Conservation (phyloP, 1,140 invertebrate species). For the Apis dorsata region DNA sequence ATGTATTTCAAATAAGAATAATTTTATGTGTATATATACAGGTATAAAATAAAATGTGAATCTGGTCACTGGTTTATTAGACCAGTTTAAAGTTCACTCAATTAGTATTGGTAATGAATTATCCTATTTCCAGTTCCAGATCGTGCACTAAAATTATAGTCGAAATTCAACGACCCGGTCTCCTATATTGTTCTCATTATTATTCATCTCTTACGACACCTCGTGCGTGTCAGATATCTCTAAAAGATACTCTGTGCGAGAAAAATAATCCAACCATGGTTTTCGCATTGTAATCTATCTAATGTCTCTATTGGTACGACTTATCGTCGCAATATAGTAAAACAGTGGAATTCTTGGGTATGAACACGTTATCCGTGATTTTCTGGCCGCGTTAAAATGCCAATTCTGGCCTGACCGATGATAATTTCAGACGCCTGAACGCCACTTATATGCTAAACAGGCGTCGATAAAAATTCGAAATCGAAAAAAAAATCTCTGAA, state of each 20-base stretch:
- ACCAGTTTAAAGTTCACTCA: not conserved
- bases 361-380: constrained; percentile 3
- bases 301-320: constrained; percentile 36
- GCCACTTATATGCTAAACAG: constrained; percentile 43
- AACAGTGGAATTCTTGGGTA: not conserved
- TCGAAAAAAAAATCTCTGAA: constrained; percentile 18
- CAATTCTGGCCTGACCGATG: not conserved
- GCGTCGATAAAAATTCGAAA: constrained; percentile 24
- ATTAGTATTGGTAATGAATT: not conserved
- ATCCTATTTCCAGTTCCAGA: not conserved
- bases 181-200: constrained; percentile 15
- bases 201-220: constrained; percentile 39
- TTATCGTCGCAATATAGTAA: constrained; percentile 1
- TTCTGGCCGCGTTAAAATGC: constrained; percentile 26
- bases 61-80: not conserved
- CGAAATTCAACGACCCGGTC: not conserved
- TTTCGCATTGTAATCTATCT: constrained; percentile 20
- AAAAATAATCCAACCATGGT: constrained; percentile 3
- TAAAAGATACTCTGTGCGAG: not conserved
- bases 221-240: constrained; percentile 19
- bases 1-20: not conserved
- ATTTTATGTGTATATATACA: not conserved
- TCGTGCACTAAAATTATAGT: not conserved
- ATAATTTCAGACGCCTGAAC: not conserved
- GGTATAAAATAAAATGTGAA: not conserved